Conservation (phyloP, 2,113 vertebrate genomes). For the Procavia capensis region DNA sequence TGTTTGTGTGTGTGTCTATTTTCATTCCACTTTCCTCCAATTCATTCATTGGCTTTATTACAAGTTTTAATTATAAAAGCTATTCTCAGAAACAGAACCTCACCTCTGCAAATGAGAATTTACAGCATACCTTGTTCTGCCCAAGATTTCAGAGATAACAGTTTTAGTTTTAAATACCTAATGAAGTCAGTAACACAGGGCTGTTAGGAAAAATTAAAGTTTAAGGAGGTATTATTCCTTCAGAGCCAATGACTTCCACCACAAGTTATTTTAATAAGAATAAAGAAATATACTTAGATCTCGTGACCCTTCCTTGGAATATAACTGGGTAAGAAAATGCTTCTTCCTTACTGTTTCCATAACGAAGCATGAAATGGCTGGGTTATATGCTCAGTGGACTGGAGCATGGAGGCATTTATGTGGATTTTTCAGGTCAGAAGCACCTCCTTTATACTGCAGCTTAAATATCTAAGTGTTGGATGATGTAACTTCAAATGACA, state of each 20-base stretch:
- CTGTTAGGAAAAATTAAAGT: slow-evolving; percentile 72
- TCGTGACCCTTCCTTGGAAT: slow-evolving; percentile 44
- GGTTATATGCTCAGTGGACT: neutral
- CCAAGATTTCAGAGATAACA: slow-evolving; percentile 33
- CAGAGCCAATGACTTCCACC: slow-evolving; percentile 37
- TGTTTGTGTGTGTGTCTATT: neutral
- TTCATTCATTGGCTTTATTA: slow-evolving; percentile 27
- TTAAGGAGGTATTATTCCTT: slow-evolving; percentile 64
- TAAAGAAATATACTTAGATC: slow-evolving; percentile 35
- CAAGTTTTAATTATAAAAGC: slow-evolving; percentile 62
- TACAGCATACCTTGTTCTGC: slow-evolving; percentile 7
- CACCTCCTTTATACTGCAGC: neutral
- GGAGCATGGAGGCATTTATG: neutral
- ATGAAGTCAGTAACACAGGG: slow-evolving; percentile 62
- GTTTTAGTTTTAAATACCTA: slow-evolving; percentile 70
- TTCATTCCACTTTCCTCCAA: neutral
- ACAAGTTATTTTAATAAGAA: slow-evolving; percentile 68
- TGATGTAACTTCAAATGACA: neutral
- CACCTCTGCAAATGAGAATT: slow-evolving; percentile 21
- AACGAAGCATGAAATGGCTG: slow-evolving; percentile 4
- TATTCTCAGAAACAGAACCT: slow-evolving; percentile 72
- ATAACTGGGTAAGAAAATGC: slow-evolving; percentile 51
- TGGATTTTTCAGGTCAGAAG: slow-evolving; percentile 47
- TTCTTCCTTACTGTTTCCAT: neutral
- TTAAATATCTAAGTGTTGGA: neutral